These are phyloP conservation scores for Anguilla marmorata DNA, from an alignment of 2,797 vertebrate genomes.

Conservation along the genomic window DNA sequence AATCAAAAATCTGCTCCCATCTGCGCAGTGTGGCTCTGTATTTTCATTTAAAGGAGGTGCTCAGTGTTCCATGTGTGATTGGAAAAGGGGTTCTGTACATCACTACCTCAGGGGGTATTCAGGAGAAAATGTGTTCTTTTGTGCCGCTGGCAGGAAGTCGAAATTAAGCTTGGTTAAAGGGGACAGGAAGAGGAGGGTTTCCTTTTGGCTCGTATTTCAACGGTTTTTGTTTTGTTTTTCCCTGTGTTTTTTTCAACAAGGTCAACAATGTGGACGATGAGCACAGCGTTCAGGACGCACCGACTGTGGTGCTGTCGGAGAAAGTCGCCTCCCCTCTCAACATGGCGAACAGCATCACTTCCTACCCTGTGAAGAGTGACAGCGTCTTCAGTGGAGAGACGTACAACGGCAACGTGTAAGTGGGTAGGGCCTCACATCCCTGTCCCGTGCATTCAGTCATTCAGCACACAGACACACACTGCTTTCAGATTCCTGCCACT, in stretches of 20 bases:
- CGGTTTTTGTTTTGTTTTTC: constrained; percentile 27
- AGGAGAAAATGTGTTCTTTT: neutral
- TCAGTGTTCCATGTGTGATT: constrained; percentile 11
- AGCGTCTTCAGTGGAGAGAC: constrained; percentile 59
- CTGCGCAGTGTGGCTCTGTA: neutral
- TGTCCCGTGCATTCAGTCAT: constrained; percentile 16
- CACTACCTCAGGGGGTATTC: neutral
- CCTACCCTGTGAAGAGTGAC: constrained; percentile 65
- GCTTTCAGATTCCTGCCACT: neutral
- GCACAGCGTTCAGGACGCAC: constrained; percentile 74
- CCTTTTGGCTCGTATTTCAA: neutral
- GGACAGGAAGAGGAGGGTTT: neutral
- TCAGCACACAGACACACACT: neutral
- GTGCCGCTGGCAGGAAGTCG: neutral
- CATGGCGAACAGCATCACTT: constrained; percentile 67
- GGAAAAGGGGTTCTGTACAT: constrained; percentile 12
- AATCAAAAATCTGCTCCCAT: constrained; percentile 8
- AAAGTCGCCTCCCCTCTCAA: constrained; percentile 74
- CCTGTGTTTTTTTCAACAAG: constrained; percentile 60
- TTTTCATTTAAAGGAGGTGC: constrained; percentile 10
- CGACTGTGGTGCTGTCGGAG: constrained; percentile 82
- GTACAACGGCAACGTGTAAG: constrained; percentile 63
- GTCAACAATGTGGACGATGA: constrained; percentile 84
- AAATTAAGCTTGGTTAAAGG: neutral
- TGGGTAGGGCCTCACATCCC: constrained; percentile 53